Evolutionary conservation across 2,888 invertebrate species (phyloP).

Genomic region (Reticulitermes lucifugus): DNA sequence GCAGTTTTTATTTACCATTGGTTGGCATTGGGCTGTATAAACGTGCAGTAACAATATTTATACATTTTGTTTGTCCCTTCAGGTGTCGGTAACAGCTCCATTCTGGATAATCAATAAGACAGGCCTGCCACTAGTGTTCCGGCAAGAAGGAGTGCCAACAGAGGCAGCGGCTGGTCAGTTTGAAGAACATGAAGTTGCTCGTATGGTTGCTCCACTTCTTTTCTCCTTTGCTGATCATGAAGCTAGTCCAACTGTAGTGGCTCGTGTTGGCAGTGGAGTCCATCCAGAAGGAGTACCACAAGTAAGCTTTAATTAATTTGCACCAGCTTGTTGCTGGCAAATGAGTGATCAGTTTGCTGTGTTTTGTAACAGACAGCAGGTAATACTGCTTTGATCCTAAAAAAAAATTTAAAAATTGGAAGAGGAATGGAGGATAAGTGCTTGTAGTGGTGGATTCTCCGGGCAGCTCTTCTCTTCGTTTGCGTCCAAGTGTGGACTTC

Average conservation of each 20-base stretch:
- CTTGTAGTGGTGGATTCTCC: no score
- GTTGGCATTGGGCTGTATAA: no score
- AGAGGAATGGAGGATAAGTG: no score
- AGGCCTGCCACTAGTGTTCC: conserved; percentile 94
- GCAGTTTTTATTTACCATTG: no score
- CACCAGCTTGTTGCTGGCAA: no score
- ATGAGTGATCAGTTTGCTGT: neutral
- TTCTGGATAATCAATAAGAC: conserved; percentile 98
- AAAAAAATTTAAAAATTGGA: no score
- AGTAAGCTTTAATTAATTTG: conserved; percentile 59
- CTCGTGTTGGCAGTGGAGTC: conserved; percentile 79
- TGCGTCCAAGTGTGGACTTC: no score
- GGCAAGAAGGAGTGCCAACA: conserved; percentile 83
- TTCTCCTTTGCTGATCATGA: conserved; percentile 95
- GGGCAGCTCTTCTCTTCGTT: no score
- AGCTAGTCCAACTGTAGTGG: conserved; percentile 77
- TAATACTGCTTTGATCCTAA: no score
- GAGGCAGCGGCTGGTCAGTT: conserved; percentile 89
- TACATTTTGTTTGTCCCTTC: neutral
- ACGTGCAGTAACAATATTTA: no score
- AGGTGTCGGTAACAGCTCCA: conserved; percentile 84
- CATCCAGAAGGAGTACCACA: conserved; percentile 68
- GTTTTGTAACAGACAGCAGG: neutral
- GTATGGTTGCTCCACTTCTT: conserved; percentile 91
- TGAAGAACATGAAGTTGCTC: conserved; percentile 93